These are phyloP conservation scores for Asarcornis scutulata DNA, from an alignment of 2,113 vertebrate genomes.

Conservation along the genomic window DNA sequence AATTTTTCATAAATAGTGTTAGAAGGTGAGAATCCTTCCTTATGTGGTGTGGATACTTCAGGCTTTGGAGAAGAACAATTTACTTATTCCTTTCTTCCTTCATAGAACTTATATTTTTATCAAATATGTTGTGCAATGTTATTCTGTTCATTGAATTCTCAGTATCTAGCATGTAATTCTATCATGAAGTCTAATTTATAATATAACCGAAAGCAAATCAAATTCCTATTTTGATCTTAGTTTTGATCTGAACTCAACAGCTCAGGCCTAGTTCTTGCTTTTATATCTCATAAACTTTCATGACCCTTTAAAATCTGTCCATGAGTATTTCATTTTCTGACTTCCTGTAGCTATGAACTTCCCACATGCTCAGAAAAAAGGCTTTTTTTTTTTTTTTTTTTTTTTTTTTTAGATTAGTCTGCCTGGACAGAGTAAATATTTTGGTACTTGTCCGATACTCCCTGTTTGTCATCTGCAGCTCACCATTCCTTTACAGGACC, in stretches of 20 bases:
- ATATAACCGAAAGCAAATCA: neutral
- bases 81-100: neutral
- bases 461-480: neutral
- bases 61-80: neutral
- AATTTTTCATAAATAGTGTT: neutral
- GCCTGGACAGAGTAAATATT: neutral
- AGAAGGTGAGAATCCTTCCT: neutral
- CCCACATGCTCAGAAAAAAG: neutral
- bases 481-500: neutral
- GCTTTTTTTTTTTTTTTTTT: neutral
- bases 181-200: neutral
- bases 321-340: constrained; percentile 38
- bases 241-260: constrained; percentile 7
- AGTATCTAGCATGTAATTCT: neutral
- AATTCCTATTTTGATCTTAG: constrained; percentile 6
- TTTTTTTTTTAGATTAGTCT: neutral
- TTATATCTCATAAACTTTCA: constrained; percentile 32
- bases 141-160: neutral
- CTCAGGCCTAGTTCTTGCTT: neutral
- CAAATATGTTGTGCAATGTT: neutral
- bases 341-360: constrained; percentile 26
- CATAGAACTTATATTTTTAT: neutral
- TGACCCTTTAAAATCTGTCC: constrained; percentile 16
- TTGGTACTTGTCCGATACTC: neutral
- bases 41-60: neutral